Conservation (phyloP, 2,888 invertebrate species). For the Tenthredo mesomela region DNA sequence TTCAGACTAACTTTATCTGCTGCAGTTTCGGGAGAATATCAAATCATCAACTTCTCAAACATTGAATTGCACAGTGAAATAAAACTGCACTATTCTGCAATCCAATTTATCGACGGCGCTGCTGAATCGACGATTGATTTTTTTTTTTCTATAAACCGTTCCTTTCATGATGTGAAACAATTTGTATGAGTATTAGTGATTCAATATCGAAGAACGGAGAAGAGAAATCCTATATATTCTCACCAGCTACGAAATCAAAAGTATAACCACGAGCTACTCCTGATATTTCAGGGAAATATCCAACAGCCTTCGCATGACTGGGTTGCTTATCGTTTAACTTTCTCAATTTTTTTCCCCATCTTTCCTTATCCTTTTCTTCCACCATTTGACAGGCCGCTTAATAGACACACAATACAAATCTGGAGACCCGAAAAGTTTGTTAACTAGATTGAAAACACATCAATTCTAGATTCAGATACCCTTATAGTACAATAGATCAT, state of each 20-base stretch:
- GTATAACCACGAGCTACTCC: neutral
- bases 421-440: neutral
- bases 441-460: neutral
- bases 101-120: neutral
- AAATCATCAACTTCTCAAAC: neutral
- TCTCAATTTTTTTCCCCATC: too few species aligned
- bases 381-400: neutral
- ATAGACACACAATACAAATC: neutral
- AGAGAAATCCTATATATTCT: neutral
- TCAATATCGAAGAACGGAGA: neutral
- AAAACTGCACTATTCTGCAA: neutral
- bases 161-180: neutral
- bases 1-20: neutral
- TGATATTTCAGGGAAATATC: neutral
- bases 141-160: neutral
- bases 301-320: neutral
- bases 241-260: neutral
- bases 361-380: neutral
- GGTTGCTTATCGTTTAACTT: neutral
- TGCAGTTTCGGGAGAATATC: neutral
- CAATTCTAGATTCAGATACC: neutral
- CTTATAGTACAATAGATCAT: neutral
- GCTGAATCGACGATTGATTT: neutral
- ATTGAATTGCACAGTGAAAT: neutral
- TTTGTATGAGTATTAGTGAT: neutral